These are phyloP conservation scores for Heliconius eleuchia DNA, from an alignment of 1,140 invertebrate genomes.

Conservation along the genomic window DNA sequence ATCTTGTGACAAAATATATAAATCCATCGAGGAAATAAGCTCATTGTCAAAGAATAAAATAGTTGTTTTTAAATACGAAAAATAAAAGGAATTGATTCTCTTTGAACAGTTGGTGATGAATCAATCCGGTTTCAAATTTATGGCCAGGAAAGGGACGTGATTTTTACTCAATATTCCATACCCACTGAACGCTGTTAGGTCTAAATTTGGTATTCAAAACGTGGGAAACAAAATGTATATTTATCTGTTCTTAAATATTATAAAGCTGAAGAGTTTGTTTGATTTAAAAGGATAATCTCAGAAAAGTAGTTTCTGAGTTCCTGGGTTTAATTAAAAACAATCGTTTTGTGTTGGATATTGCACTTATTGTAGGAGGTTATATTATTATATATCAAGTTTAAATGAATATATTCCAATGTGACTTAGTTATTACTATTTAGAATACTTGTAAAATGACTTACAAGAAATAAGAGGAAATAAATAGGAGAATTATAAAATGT, in stretches of 20 bases:
- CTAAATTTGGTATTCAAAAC: background rate
- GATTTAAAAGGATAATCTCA: too few relatives aligned
- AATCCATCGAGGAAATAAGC: conserved; percentile 8
- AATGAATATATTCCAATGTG: background rate
- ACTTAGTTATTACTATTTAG: too few relatives aligned
- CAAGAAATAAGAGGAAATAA: background rate
- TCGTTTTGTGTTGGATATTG: too few relatives aligned
- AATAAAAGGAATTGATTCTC: conserved; percentile 33
- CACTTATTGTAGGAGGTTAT: too few relatives aligned
- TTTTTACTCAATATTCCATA: background rate
- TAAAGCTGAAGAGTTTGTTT: too few relatives aligned
- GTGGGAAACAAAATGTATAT: background rate
- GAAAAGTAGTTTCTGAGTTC: too few relatives aligned
- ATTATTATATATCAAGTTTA: background rate
- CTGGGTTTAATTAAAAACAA: too few relatives aligned
- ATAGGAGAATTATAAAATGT: background rate
- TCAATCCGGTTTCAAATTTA: conserved; percentile 38
- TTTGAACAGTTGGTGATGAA: conserved; percentile 38
- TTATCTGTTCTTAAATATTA: background rate
- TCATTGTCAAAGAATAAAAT: conserved; percentile 5
- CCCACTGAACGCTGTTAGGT: background rate
- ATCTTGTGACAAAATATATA: background rate
- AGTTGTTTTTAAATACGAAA: conserved; percentile 15
- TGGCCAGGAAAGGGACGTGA: conserved; percentile 7
- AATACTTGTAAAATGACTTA: too few relatives aligned